These are phyloP conservation scores for Pseudococcus longispinus DNA, from an alignment of 2,888 invertebrate genomes.

Conservation along the genomic window DNA sequence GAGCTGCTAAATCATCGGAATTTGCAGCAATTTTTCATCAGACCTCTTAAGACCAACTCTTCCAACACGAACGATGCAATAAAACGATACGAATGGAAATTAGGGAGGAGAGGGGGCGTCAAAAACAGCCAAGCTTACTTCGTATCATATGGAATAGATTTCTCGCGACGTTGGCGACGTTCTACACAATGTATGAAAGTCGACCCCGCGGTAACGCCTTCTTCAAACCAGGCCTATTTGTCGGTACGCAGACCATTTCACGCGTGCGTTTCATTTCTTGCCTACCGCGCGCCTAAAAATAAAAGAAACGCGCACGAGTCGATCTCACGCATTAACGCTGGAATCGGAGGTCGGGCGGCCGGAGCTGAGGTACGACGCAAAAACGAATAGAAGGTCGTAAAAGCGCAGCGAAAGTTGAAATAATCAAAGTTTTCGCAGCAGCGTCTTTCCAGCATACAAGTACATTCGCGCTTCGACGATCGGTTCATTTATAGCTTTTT, in stretches of 20 bases:
- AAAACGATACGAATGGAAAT: too few species aligned
- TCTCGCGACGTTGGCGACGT: background rate
- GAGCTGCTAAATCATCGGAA: too few species aligned
- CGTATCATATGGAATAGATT: background rate
- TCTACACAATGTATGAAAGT: background rate
- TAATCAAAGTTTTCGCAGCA: background rate
- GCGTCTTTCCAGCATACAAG: background rate
- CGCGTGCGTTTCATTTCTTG: background rate
- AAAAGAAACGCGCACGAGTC: background rate
- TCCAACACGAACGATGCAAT: too few species aligned
- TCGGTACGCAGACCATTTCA: background rate
- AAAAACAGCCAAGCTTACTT: too few species aligned
- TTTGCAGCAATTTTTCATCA: too few species aligned
- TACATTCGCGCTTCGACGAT: background rate
- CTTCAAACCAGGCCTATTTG: background rate
- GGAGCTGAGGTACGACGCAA: background rate
- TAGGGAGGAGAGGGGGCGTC: too few species aligned
- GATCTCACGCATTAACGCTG: background rate
- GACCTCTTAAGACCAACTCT: too few species aligned
- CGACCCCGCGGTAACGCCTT: background rate
- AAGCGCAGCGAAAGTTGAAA: background rate
- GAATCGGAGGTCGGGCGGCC: background rate
- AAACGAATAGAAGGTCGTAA: background rate
- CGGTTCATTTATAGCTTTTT: conserved; percentile 8
- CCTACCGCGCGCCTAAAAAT: background rate